Evolutionary conservation across 2,888 invertebrate species (phyloP).

Genomic region (Argyresthia albistria): DNA sequence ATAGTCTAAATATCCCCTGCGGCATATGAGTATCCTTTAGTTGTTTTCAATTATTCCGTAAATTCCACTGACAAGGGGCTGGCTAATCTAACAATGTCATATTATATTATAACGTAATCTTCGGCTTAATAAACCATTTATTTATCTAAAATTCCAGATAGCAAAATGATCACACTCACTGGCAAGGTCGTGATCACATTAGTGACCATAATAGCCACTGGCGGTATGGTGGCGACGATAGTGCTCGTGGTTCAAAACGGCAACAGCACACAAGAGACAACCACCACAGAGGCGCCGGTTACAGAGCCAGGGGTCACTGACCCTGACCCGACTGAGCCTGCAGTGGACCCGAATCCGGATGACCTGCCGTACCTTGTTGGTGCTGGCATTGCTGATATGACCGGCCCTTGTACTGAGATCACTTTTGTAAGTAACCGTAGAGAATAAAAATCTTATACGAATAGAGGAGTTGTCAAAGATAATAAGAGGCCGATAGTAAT

Average conservation of each 20-base stretch:
- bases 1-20: too few relatives aligned
- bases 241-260: conserved; percentile 28
- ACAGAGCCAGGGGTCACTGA: conserved; percentile 5
- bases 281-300: conserved; percentile 2
- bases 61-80: too few relatives aligned
- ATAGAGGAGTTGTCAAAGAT: too few relatives aligned
- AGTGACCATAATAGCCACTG: conserved; percentile 30
- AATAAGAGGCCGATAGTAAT: too few relatives aligned
- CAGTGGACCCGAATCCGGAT: not conserved
- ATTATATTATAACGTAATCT: too few relatives aligned
- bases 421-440: conserved; percentile 81
- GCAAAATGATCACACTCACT: conserved; percentile 26
- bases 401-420: conserved; percentile 93
- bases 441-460: too few relatives aligned
- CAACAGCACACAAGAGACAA: not conserved
- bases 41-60: too few relatives aligned
- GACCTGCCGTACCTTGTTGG: conserved; percentile 70
- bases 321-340: conserved; percentile 3
- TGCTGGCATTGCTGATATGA: conserved; percentile 91
- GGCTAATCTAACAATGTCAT: too few relatives aligned
- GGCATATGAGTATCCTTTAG: too few relatives aligned
- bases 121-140: too few relatives aligned
- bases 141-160: too few relatives aligned
- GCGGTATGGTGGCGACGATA: conserved; percentile 35
- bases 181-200: conserved; percentile 38